Evolutionary conservation across 92 coral and sea anemone species (phyloP).

Genomic region (Bergia puertoricense): DNA sequence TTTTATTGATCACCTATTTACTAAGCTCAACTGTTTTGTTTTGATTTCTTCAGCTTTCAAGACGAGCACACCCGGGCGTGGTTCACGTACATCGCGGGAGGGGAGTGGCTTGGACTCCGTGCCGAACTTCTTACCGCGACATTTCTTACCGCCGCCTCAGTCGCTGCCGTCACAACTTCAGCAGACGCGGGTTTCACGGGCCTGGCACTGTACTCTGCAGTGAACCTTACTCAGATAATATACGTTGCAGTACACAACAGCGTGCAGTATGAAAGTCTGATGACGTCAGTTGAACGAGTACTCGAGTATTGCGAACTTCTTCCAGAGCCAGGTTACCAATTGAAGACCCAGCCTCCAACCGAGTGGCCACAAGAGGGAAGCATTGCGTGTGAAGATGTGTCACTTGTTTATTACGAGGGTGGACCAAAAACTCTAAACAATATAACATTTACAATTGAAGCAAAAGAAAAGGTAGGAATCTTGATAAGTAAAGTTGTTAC

Average conservation of each 20-base stretch:
- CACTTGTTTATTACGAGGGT: conserved; percentile 40
- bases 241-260: conserved; percentile 33
- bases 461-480: conserved; percentile 55
- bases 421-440: conserved; percentile 42
- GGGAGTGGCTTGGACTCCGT: conserved; percentile 78
- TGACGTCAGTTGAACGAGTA: conserved; percentile 61
- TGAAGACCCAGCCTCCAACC: conserved; percentile 24
- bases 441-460: conserved; percentile 44
- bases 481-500: too few species aligned
- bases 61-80: conserved; percentile 74
- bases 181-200: conserved; percentile 64
- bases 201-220: conserved; percentile 18
- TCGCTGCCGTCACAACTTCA: conserved; percentile 65
- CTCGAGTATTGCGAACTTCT: conserved; percentile 44
- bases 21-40: not conserved
- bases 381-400: conserved; percentile 40
- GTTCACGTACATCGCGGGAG: conserved; percentile 69
- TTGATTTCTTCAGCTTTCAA: conserved; percentile 53
- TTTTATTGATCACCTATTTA: not conserved
- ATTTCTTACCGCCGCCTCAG: conserved; percentile 70
- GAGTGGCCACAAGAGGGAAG: conserved; percentile 55
- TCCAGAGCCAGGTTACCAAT: conserved; percentile 46
- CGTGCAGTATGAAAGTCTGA: conserved; percentile 39
- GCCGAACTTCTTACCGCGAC: conserved; percentile 73
- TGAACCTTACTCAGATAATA: conserved; percentile 41